Conservation (phyloP, 1,140 invertebrate species). For the Liolophura sinensis region DNA sequence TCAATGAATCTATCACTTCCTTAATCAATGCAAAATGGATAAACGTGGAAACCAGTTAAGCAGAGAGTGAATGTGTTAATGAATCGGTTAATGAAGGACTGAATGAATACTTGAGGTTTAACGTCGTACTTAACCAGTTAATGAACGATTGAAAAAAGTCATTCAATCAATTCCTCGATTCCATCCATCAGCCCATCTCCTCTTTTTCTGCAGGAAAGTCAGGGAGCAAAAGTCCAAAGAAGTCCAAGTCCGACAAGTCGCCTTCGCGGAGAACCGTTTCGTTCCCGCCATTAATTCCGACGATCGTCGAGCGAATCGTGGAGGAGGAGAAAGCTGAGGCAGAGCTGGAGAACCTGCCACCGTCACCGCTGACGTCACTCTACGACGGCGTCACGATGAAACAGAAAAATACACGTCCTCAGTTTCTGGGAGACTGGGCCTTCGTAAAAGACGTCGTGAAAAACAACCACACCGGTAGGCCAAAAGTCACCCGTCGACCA, state of each 20-base stretch:
- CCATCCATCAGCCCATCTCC: background rate
- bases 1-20: no score
- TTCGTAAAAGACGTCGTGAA: conserved; percentile 18
- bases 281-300: conserved; percentile 33
- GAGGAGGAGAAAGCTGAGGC: conserved; percentile 31
- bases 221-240: conserved; percentile 18
- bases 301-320: conserved; percentile 34
- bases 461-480: no score
- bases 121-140: no score
- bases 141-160: no score
- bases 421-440: conserved; percentile 35
- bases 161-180: background rate
- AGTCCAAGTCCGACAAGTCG: conserved; percentile 4
- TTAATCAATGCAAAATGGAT: no score
- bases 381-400: conserved; percentile 33
- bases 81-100: no score
- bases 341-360: conserved; percentile 15
- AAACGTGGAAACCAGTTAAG: no score
- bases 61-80: no score
- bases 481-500: no score
- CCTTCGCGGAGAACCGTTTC: conserved; percentile 24
- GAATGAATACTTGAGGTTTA: no score
- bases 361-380: conserved; percentile 24
- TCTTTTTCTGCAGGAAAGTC: conserved; percentile 20
- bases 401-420: conserved; percentile 20